Evolutionary conservation across 2,888 invertebrate genomes (phyloP), one percentile per base, ranked within the genome.

Genomic region (Empis livida): DNA sequence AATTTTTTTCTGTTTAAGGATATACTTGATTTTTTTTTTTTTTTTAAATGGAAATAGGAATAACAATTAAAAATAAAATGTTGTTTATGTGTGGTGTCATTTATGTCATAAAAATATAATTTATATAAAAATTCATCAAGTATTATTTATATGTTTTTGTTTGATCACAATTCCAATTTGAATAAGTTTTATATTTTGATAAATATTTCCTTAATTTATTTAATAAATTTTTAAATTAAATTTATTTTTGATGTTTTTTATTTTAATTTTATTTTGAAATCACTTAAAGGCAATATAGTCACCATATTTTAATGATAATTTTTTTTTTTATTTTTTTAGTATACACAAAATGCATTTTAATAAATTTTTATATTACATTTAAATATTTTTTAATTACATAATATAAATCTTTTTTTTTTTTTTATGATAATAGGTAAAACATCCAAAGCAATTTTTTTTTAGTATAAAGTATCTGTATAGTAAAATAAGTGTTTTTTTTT

Each of bases 231-330:
- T 32, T 20, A 47, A 4, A 13, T 32, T 32, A n/a, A 32, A 32
- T n/a, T 32, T 13, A n/a, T 48, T 44, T 48, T 32, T 27, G 23
- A 27, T 27, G 8, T 27, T 27, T 47, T 49, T 42, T 47, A 45
- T 40, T 45, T 49, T 46, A 42, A 30, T 47, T n/a, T 49, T 49
- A 51, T 47, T 45, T 47, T 51, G 45, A 49, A 49, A 51, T 27
- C 49, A 51, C 49, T 51, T 47, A 51, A 51, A 51, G 51, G 51
- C 51, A 51, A 51, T 51, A 49, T 51, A 51, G 51, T 51, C 51
- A 51, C 51, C 51, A 49, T 51, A 47, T 47, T 35, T 45, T 14
- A 45, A 49, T 51, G 51, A 43, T 49, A 49, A 47, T 45, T 45
- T 47, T 49, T 48, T 41, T 40, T 44, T 46, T 43, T 39, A 27